Conservation (phyloP, 2,888 invertebrate genomes). For the Malacosoma neustria region DNA sequence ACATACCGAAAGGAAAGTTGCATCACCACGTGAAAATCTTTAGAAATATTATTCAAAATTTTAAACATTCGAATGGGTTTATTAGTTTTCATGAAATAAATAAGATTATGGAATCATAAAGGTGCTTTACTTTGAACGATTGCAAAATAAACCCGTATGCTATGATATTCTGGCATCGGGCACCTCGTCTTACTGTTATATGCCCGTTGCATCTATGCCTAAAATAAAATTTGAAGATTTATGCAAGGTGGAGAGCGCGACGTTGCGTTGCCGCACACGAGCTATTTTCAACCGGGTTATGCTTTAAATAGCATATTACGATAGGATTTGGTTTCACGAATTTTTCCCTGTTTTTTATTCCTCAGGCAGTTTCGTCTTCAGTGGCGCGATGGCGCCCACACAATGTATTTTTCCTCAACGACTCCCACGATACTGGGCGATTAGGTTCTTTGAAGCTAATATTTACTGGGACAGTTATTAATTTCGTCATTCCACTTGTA, state of each 20-base stretch:
- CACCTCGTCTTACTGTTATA: conserved; percentile 15
- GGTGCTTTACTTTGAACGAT: too few relatives aligned
- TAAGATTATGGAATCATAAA: too few relatives aligned
- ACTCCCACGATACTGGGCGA: conserved; percentile 41
- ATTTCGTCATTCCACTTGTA: too few relatives aligned
- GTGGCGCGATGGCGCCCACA: conserved; percentile 55
- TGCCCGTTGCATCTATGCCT: conserved; percentile 51
- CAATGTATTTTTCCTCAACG: conserved; percentile 45
- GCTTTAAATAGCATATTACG: conserved; percentile 74
- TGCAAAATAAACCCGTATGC: too few relatives aligned
- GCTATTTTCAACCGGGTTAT: conserved; percentile 72
- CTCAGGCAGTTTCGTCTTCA: conserved; percentile 43
- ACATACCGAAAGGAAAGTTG: too few relatives aligned
- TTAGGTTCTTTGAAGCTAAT: too few relatives aligned
- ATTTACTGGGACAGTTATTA: too few relatives aligned
- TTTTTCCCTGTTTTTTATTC: conserved; percentile 68
- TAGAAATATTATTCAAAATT: too few relatives aligned
- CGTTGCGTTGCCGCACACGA: conserved; percentile 66
- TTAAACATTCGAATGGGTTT: too few relatives aligned
- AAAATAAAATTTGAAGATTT: conserved; percentile 70
- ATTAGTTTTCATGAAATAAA: too few relatives aligned
- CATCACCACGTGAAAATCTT: too few relatives aligned
- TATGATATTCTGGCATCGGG: too few relatives aligned
- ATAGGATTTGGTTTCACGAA: conserved; percentile 73
- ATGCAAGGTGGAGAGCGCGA: conserved; percentile 62